These are phyloP conservation scores for Vultur gryphus DNA, from an alignment of 2,797 vertebrate species.

Conservation along the genomic window DNA sequence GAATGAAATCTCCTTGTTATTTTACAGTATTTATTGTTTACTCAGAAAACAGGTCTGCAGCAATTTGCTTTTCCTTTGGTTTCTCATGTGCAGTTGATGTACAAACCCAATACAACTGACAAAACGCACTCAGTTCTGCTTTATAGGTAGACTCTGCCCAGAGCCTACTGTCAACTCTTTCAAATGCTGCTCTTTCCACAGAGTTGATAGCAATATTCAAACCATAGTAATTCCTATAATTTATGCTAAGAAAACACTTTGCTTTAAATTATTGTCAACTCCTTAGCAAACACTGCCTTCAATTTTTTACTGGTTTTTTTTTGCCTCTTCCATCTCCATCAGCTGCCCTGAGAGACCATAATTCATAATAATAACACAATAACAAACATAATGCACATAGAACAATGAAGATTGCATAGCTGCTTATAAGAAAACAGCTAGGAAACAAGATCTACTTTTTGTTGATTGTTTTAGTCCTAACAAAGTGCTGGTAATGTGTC, in stretches of 20 bases:
- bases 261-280: neutral
- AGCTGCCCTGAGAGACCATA: neutral
- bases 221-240: neutral
- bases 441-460: neutral
- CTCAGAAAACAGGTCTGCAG: neutral
- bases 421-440: neutral
- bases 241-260: neutral
- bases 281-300: neutral
- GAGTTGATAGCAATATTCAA: neutral
- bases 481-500: neutral
- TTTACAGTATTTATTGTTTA: neutral
- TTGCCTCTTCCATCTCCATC: neutral
- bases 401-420: neutral
- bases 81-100: neutral
- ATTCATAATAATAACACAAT: neutral
- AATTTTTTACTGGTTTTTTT: neutral
- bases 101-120: neutral
- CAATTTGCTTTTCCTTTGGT: neutral
- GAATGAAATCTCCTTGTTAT: neutral
- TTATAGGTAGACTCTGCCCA: neutral
- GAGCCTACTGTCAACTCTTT: neutral
- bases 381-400: neutral
- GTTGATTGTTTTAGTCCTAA: conserved; percentile 2
- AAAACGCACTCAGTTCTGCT: neutral
- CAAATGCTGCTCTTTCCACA: neutral